These are phyloP conservation scores for Protomyctophum bolini DNA, from an alignment of 2,113 vertebrate genomes.

Conservation along the genomic window DNA sequence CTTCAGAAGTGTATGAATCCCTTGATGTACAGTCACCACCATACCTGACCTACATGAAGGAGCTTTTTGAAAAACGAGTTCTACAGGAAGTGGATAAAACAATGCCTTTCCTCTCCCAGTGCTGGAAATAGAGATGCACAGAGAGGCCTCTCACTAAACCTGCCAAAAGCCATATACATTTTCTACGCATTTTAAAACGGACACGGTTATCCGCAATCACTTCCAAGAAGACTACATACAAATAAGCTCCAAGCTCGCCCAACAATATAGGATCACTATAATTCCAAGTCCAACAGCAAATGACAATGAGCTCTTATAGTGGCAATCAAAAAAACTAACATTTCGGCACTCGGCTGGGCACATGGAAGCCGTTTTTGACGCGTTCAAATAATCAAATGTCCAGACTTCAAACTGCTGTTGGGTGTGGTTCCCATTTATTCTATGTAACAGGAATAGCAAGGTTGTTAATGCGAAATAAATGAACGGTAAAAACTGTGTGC, in stretches of 20 bases:
- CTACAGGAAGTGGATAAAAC: conserved; percentile 69
- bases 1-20: conserved; percentile 25
- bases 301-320: not conserved
- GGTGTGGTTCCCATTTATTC: no score
- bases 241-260: not conserved
- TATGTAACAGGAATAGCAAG: no score
- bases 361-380: no score
- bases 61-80: conserved; percentile 67
- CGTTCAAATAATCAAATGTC: no score
- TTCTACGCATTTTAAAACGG: conserved; percentile 4
- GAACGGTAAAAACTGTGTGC: no score
- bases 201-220: no score
- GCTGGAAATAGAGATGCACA: conserved; percentile 38
- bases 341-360: not conserved
- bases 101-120: conserved; percentile 49
- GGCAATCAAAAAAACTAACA: not conserved
- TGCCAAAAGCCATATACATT: conserved; percentile 32
- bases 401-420: no score
- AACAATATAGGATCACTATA: not conserved
- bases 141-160: conserved; percentile 38
- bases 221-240: not conserved
- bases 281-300: not conserved
- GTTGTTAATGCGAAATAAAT: no score
- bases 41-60: no score
- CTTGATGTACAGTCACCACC: conserved; percentile 6